phyloP scores from a whole-genome alignment of 2,888 invertebrate genomes.

The Cylloceria caligata region DNA sequence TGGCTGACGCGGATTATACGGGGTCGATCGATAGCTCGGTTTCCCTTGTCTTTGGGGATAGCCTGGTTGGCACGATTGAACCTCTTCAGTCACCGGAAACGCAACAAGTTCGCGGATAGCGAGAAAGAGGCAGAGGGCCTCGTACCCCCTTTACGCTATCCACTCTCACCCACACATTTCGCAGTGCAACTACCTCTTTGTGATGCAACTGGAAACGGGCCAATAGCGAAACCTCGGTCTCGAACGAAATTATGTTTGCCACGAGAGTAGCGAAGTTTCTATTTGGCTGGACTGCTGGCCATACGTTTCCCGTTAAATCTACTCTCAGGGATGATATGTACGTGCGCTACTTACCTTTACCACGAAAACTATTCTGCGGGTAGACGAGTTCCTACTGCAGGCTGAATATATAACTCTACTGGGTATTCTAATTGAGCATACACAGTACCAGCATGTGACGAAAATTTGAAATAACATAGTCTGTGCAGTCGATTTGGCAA shows the following conservation, averaged over 20 bases:
- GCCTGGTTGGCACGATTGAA: slow-evolving; percentile 25
- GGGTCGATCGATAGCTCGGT: slow-evolving; percentile 14
- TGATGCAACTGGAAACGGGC: slow-evolving; percentile 75
- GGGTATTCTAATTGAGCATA: slow-evolving; percentile 31
- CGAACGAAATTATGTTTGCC: slow-evolving; percentile 67
- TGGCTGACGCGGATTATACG: background rate
- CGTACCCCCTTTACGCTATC: slow-evolving; percentile 1
- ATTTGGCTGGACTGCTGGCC: slow-evolving; percentile 56
- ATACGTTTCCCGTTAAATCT: slow-evolving; percentile 52
- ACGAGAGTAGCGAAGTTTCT: slow-evolving; percentile 60
- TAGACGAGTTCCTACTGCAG: slow-evolving; percentile 26
- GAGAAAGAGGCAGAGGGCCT: slow-evolving; percentile 7
- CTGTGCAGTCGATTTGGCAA: slow-evolving; percentile 11
- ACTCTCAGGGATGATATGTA: slow-evolving; percentile 38
- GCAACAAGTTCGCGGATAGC: slow-evolving; percentile 75
- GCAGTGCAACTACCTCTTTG: slow-evolving; percentile 67
- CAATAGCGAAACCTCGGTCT: slow-evolving; percentile 69
- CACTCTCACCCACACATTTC: slow-evolving; percentile 57
- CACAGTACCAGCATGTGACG: slow-evolving; percentile 10
- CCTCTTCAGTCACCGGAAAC: slow-evolving; percentile 67
- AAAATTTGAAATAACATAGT: background rate
- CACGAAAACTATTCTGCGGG: slow-evolving; percentile 52
- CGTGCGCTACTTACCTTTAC: slow-evolving; percentile 27
- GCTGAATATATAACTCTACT: background rate
- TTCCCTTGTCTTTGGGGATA: background rate